phyloP scores from a whole-genome alignment of 1,140 invertebrate genomes.

The Yoshiicerus persimilis region DNA sequence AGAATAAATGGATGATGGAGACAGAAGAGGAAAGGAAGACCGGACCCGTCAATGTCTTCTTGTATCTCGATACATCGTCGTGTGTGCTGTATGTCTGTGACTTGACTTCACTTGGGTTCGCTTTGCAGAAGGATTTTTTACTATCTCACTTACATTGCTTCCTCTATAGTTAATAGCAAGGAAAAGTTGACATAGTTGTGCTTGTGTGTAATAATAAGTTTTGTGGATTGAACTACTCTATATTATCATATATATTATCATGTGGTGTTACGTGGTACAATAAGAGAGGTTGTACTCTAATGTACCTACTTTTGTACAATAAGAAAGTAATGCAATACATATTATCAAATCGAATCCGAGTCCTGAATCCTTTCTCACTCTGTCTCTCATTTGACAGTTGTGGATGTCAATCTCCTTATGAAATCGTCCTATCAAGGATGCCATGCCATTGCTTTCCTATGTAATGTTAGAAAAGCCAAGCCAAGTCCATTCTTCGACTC shows the following conservation, averaged over 20 bases:
- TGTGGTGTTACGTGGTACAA: no score
- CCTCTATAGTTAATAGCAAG: not conserved
- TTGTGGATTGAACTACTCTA: no score
- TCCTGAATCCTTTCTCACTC: constrained; percentile 2
- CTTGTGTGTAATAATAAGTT: not conserved
- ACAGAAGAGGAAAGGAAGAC: constrained; percentile 18
- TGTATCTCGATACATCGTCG: not conserved
- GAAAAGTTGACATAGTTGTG: not conserved
- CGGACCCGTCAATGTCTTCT: constrained; percentile 17
- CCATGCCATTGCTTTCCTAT: not conserved
- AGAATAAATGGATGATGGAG: constrained; percentile 21
- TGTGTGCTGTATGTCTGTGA: not conserved
- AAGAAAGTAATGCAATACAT: not conserved
- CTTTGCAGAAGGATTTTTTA: not conserved
- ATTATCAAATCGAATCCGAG: constrained; percentile 36
- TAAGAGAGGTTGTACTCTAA: no score
- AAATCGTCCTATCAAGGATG: constrained; percentile 30
- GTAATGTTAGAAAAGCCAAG: not conserved
- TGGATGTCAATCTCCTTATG: constrained; percentile 41
- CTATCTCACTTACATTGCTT: not conserved
- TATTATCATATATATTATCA: no score
- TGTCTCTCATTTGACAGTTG: constrained; percentile 38
- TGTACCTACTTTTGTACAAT: not conserved
- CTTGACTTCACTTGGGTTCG: not conserved
- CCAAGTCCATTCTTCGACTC: not conserved